Conservation (phyloP, 2,113 vertebrate genomes). For the Pholis gunnellus region DNA sequence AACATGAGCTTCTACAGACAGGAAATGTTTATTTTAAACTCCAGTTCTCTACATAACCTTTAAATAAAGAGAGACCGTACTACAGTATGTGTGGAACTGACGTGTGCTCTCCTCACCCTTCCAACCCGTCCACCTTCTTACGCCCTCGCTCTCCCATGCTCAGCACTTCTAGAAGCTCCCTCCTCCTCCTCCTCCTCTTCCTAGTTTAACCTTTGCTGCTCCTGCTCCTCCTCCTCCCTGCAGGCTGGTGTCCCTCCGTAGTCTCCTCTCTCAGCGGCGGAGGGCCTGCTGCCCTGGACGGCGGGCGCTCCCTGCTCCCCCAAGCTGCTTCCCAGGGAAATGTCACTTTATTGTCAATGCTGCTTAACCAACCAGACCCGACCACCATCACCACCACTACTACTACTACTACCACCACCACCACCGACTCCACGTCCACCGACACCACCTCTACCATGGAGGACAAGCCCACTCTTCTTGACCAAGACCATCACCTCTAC, state of each 20-base stretch:
- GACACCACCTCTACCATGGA: constrained; percentile 83
- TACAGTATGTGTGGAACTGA: constrained; percentile 33
- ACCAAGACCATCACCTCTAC: constrained; percentile 58
- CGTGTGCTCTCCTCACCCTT: constrained; percentile 42
- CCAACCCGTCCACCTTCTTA: neutral
- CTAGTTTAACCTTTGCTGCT: constrained; percentile 71
- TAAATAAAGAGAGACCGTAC: constrained; percentile 19
- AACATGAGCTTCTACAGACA: neutral
- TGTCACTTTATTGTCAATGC: constrained; percentile 99
- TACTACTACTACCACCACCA: constrained; percentile 84
- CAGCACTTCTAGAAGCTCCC: constrained; percentile 70
- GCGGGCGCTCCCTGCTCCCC: constrained; percentile 97
- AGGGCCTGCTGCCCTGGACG: constrained; percentile 99
- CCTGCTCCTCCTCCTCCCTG: constrained; percentile 67
- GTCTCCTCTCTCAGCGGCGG: constrained; percentile 92
- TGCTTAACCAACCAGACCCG: constrained; percentile 97
- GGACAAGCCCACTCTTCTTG: constrained; percentile 41
- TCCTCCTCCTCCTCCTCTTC: constrained; percentile 48
- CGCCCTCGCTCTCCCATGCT: constrained; percentile 7
- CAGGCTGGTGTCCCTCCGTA: constrained; percentile 99
- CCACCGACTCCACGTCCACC: constrained; percentile 80
- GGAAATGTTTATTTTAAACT: constrained; percentile 1
- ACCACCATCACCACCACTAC: constrained; percentile 41
- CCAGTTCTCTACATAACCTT: neutral
- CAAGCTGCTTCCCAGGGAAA: constrained; percentile 99